Evolutionary conservation across 2,888 invertebrate species (phyloP), one percentile per base, ranked within the genome.

Genomic region (Trachelus iudaicus): DNA sequence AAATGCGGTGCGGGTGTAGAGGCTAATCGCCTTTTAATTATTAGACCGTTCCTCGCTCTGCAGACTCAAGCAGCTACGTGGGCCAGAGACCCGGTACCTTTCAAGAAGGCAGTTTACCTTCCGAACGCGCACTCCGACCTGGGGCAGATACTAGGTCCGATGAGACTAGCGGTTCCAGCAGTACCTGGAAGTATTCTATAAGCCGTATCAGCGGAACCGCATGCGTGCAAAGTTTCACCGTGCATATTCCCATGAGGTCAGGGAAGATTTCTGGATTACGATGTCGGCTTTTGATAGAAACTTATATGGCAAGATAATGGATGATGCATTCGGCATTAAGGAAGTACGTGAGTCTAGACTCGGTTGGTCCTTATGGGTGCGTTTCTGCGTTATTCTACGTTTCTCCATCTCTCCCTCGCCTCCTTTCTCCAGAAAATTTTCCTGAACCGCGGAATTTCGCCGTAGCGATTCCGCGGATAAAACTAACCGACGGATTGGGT

Each of bases 311-410:
- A 89, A 85, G 86, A 85, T 87, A 89, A 88, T 88, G 87, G 86
- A 88, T 88, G 88, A 84, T 84, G 88, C 86, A 87, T 89, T 89
- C 87, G 88, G 88, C 90, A 90, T 90, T 88, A 90, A 90, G 87
- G 86, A 86, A 86, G 87, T 90, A 90, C 90, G 90, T 90, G 90
- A 88, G 87, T 84, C 83, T 86, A 86, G 86, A 86, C 83, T 56
- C 85, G 84, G 81, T 73, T 83, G 78, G 85, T 87, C 83, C 84
- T 87, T 85, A 84, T 87, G 88, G 86, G 88, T 89, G 86, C 87
- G 87, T 87, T 77, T 56, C 56, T 23, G 56, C 56, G 56, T 56
- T 56, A 56, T 9, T 23, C 56, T 56, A 56, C 56, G 56, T 23
- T 56, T 56, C 56, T 1, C 56, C 56, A 23, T 56, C 23, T 56